Conservation (phyloP, 2,888 invertebrate species). For the Mimas tiliae region DNA sequence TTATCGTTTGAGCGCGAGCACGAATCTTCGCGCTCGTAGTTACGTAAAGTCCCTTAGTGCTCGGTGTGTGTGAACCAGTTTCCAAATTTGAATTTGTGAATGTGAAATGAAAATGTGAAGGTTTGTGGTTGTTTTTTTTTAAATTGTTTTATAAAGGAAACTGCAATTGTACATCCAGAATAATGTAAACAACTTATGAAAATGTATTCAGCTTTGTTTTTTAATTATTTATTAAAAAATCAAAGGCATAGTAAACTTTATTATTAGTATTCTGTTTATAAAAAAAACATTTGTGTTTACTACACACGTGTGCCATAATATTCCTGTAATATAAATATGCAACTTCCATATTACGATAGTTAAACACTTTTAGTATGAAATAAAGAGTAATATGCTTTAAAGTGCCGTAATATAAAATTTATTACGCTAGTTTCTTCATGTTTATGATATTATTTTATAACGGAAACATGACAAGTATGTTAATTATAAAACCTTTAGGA, state of each 20-base stretch:
- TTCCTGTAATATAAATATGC: not conserved
- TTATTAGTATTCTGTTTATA: not conserved
- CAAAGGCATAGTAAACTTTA: not conserved
- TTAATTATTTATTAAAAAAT: not conserved
- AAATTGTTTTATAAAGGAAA: constrained; percentile 23
- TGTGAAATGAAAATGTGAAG: constrained; percentile 54
- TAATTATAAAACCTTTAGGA: not conserved
- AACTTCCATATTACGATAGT: not conserved
- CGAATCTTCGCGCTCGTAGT: constrained; percentile 55
- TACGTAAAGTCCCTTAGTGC: constrained; percentile 55
- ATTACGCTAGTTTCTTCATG: not conserved
- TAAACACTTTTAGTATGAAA: constrained; percentile 3
- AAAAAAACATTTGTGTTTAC: not conserved
- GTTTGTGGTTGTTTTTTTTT: constrained; percentile 45
- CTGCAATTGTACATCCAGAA: not conserved
- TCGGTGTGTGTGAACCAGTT: constrained; percentile 43
- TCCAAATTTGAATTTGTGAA: constrained; percentile 43
- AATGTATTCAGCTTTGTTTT: not conserved
- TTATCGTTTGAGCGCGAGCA: constrained; percentile 71
- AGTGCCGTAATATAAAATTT: not conserved
- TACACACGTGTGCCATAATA: not conserved
- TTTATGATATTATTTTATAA: not conserved
- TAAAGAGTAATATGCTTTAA: not conserved
- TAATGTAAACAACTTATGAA: not conserved
- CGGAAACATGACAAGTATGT: not conserved